These are phyloP conservation scores for Keiferia lycopersicella DNA, from an alignment of 2,888 invertebrate species.

Conservation along the genomic window DNA sequence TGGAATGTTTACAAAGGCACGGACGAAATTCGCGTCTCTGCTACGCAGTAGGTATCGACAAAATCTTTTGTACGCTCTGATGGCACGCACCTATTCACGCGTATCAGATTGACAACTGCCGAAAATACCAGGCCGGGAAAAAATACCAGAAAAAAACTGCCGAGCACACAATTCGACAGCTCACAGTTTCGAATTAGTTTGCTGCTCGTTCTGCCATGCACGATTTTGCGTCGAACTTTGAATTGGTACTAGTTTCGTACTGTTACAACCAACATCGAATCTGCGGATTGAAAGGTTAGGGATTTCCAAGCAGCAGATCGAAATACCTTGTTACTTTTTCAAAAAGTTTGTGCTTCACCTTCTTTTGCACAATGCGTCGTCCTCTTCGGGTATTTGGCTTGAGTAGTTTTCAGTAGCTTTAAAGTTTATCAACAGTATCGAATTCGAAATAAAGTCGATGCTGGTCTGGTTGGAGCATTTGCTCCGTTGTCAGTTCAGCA, in stretches of 20 bases:
- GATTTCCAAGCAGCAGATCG: background rate
- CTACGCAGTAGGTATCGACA: too few species aligned
- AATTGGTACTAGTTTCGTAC: conserved; percentile 6
- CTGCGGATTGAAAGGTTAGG: background rate
- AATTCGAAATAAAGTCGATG: too few species aligned
- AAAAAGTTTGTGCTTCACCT: background rate
- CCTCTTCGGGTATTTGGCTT: background rate
- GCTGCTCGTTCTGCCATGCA: conserved; percentile 1
- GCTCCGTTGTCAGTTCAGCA: too few species aligned
- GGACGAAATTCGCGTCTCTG: too few species aligned
- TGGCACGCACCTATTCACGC: conserved; percentile 51
- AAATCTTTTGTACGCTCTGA: too few species aligned
- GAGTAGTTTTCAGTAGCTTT: too few species aligned
- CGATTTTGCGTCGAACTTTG: conserved; percentile 10
- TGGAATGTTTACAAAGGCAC: too few species aligned
- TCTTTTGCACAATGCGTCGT: background rate
- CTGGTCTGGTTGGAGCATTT: too few species aligned
- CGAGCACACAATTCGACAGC: conserved; percentile 18
- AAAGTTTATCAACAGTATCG: too few species aligned
- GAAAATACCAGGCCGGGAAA: conserved; percentile 42
- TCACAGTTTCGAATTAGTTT: conserved; percentile 20
- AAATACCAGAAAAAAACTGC: conserved; percentile 41
- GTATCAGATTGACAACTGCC: conserved; percentile 68
- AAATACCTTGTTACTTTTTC: background rate
- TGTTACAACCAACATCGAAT: background rate